These are phyloP conservation scores for Mythimna impura DNA, from an alignment of 2,888 invertebrate species.

Conservation along the genomic window DNA sequence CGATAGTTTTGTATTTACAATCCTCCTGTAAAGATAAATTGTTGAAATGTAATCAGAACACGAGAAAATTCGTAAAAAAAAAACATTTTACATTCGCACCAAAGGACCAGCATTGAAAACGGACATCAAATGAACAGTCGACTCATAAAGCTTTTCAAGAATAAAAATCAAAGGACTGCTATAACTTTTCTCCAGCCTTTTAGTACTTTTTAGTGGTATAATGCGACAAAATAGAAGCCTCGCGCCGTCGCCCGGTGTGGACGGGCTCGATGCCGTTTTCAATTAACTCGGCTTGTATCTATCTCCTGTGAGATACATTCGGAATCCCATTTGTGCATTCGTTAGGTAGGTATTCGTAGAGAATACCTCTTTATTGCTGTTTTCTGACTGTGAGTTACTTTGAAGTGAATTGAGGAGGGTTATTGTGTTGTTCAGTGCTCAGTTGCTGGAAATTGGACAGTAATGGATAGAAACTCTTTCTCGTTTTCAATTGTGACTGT, in stretches of 20 bases:
- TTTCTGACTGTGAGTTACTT: conserved; percentile 35
- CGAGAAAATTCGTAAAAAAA: neutral
- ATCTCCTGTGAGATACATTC: conserved; percentile 59
- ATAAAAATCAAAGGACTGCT: conserved; percentile 35
- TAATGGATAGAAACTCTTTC: neutral
- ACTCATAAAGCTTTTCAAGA: conserved; percentile 29
- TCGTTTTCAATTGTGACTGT: neutral
- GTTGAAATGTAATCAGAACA: neutral
- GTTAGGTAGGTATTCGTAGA: conserved; percentile 57
- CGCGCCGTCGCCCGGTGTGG: conserved; percentile 21
- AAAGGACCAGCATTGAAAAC: conserved; percentile 31
- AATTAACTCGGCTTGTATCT: conserved; percentile 71
- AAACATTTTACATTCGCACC: conserved; percentile 11
- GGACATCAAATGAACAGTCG: conserved; percentile 32
- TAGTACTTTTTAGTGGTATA: conserved; percentile 46
- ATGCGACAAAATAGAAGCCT: conserved; percentile 53
- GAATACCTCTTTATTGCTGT: conserved; percentile 44
- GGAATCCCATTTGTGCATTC: conserved; percentile 69
- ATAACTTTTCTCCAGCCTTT: conserved; percentile 46
- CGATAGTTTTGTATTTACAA: too few relatives aligned
- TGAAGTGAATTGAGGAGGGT: conserved; percentile 20
- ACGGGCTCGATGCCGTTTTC: conserved; percentile 65
- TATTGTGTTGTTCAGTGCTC: conserved; percentile 2
- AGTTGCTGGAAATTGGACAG: conserved; percentile 7
- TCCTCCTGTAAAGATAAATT: too few relatives aligned